phyloP scores from a whole-genome alignment of 2,888 invertebrate species.

The Rotaria socialis region DNA sequence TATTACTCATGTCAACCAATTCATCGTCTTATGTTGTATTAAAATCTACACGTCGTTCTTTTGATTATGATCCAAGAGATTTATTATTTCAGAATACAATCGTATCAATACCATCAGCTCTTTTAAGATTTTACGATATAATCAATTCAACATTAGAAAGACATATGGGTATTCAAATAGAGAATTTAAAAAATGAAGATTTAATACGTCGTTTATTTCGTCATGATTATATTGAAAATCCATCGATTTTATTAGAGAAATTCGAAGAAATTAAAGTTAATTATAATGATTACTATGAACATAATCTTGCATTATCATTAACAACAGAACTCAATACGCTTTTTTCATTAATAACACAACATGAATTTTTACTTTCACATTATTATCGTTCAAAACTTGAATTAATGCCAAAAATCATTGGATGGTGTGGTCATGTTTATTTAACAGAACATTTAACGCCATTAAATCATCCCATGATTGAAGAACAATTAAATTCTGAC shows the following conservation, averaged over 20 bases:
- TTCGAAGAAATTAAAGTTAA: background rate
- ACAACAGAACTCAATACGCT: background rate
- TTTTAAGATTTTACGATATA: slow-evolving; percentile 19
- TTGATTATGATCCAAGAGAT: background rate
- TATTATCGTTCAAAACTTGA: background rate
- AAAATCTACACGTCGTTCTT: slow-evolving; percentile 14
- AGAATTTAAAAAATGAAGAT: background rate
- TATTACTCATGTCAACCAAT: background rate
- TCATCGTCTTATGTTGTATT: slow-evolving; percentile 15
- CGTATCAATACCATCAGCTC: background rate
- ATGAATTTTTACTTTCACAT: slow-evolving; percentile 33
- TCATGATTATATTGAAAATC: slow-evolving; percentile 11
- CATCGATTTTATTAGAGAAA: background rate
- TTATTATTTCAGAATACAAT: background rate
- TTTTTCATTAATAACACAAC: background rate
- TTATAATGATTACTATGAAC: slow-evolving; percentile 31
- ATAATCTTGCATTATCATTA: background rate
- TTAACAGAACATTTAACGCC: background rate
- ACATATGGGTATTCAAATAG: background rate
- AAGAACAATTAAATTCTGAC: background rate
- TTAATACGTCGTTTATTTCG: slow-evolving; percentile 16
- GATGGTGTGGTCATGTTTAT: slow-evolving; percentile 35
- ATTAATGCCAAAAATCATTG: slow-evolving; percentile 32
- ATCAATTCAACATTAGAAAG: background rate
- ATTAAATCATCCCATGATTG: background rate